Conservation (phyloP, 2,888 invertebrate genomes). For the Adela reaumurella region DNA sequence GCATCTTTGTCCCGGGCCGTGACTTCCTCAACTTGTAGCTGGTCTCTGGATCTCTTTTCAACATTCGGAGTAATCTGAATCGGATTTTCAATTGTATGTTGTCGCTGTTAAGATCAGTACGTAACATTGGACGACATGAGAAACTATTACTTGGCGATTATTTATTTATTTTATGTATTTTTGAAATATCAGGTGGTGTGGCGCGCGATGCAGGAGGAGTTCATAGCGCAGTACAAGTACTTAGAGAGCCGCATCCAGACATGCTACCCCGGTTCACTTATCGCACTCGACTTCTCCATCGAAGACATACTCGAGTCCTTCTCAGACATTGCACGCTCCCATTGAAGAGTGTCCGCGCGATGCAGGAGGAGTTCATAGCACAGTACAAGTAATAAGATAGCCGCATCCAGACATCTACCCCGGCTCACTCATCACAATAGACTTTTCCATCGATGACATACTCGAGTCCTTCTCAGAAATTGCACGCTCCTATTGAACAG, state of each 20-base stretch:
- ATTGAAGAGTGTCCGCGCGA: constrained; percentile 89
- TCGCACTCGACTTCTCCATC: constrained; percentile 91
- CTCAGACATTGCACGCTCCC: constrained; percentile 95
- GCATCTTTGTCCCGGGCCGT: no score
- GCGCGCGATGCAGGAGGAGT: constrained; percentile 99
- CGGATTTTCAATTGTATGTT: no score
- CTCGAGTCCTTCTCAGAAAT: constrained; percentile 97
- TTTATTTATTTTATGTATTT: no score
- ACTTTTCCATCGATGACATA: constrained; percentile 94
- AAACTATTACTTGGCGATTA: no score
- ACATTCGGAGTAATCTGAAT: no score
- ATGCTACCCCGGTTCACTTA: constrained; percentile 95
- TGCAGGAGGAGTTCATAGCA: constrained; percentile 98
- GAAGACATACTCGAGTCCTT: constrained; percentile 94
- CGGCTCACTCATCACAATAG: constrained; percentile 88
- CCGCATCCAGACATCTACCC: constrained; percentile 92
- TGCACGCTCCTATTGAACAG: constrained; percentile 88
- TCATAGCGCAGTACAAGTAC: constrained; percentile 84
- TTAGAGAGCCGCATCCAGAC: constrained; percentile 90
- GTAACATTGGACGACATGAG: no score
- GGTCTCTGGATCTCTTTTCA: no score
- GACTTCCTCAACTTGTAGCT: no score
- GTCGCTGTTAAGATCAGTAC: no score
- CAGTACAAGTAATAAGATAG: constrained; percentile 86
- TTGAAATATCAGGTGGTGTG: constrained; percentile 99